These are phyloP conservation scores for Melieria picta DNA, from an alignment of 2,888 invertebrate species.

Conservation along the genomic window DNA sequence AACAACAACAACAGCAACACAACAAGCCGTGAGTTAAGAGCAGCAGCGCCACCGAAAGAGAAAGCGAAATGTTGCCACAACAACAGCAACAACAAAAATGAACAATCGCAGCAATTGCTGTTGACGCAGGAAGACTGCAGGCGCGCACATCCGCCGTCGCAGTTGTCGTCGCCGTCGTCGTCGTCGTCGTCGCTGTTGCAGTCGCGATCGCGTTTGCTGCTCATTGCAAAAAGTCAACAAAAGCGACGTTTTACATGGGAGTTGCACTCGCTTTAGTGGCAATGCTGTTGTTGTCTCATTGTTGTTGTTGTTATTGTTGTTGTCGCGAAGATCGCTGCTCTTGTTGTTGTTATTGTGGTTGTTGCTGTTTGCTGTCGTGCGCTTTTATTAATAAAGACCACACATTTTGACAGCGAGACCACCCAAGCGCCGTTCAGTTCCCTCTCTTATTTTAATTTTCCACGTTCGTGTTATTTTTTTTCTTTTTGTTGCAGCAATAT, in stretches of 20 bases:
- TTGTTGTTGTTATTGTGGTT: conserved; percentile 4
- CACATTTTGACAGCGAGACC: conserved; percentile 66
- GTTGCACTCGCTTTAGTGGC: conserved; percentile 1
- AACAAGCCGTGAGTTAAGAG: conserved; percentile 20
- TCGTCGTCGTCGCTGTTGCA: conserved; percentile 7
- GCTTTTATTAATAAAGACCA: conserved; percentile 67
- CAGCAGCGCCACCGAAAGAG: background rate
- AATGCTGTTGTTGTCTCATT: conserved; percentile 6
- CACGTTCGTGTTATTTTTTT: conserved; percentile 1
- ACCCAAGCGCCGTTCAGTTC: conserved; percentile 55
- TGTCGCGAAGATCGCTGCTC: background rate
- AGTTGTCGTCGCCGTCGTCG: conserved; percentile 13
- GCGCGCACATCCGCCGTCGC: conserved; percentile 16
- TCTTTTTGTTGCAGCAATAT: background rate
- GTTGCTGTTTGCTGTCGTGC: conserved; percentile 34
- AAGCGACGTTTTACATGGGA: background rate
- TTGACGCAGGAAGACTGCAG: too few species aligned
- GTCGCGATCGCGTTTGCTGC: background rate
- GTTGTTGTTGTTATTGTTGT: background rate
- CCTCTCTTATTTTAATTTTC: conserved; percentile 17
- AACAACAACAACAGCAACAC: conserved; percentile 32
- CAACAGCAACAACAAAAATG: conserved; percentile 2
- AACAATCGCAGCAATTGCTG: too few species aligned
- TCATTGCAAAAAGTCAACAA: background rate
- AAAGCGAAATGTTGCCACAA: background rate